A percentile compares a stretch with the other conserved stretches of the same genome.
phyloP scores from a whole-genome alignment of 2,888 invertebrate genomes.

The Agrotis clavis region DNA sequence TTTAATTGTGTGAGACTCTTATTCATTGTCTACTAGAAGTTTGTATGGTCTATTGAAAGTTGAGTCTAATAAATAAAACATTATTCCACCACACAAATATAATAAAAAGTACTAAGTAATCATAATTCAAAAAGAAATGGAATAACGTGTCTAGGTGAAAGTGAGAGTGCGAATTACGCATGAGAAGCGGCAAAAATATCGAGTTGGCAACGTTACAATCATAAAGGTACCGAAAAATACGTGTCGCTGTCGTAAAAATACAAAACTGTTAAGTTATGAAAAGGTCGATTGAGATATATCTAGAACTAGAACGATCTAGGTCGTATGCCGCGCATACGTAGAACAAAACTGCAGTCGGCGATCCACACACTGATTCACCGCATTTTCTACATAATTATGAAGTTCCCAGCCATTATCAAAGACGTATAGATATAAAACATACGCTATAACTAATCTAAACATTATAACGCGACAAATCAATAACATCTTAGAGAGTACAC shows the following conservation, averaged over 20 bases:
- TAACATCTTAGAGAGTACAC: constrained; percentile 82
- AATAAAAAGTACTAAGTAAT: background rate
- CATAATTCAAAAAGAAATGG: constrained; percentile 16
- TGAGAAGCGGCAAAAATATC: constrained; percentile 23
- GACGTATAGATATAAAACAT: constrained; percentile 37
- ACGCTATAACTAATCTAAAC: constrained; percentile 65
- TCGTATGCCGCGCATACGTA: constrained; percentile 62
- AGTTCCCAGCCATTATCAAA: constrained; percentile 21
- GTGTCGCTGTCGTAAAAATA: constrained; percentile 9
- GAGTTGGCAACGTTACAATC: constrained; percentile 48
- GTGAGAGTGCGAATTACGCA: constrained; percentile 52
- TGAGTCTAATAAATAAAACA: background rate
- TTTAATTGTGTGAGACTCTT: too few species aligned
- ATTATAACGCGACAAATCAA: constrained; percentile 80
- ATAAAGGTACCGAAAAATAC: constrained; percentile 19
- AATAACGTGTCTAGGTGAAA: constrained; percentile 48
- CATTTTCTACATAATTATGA: constrained; percentile 31
- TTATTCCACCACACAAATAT: constrained; percentile 2
- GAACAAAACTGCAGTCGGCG: constrained; percentile 35
- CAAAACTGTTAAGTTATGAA: constrained; percentile 19
- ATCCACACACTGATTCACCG: constrained; percentile 16
- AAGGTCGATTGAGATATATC: constrained; percentile 34
- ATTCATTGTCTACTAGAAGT: too few species aligned
- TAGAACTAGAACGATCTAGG: constrained; percentile 76
- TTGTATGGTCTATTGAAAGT: background rate